These are phyloP conservation scores for Thunnus thynnus DNA, from an alignment of 2,113 vertebrate species.

Conservation along the genomic window DNA sequence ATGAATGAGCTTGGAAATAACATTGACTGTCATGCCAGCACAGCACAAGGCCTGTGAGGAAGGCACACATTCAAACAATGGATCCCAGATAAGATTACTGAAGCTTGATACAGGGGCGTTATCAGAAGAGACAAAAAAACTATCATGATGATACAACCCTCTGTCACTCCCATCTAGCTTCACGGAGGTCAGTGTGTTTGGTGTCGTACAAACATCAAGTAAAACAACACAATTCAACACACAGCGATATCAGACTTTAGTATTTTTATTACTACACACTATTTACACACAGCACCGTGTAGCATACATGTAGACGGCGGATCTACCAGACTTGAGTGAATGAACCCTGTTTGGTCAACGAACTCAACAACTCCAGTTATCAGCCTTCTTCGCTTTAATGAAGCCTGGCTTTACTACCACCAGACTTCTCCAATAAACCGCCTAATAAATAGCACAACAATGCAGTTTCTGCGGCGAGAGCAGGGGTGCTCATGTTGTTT, in stretches of 20 bases:
- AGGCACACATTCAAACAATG: slow-evolving; percentile 50
- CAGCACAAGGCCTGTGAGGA: slow-evolving; percentile 37
- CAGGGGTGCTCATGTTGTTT: slow-evolving; percentile 46
- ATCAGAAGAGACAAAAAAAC: slow-evolving; percentile 29
- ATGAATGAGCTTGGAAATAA: slow-evolving; percentile 55
- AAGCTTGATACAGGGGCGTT: slow-evolving; percentile 36
- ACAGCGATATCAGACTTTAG: not conserved
- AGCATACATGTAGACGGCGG: not conserved
- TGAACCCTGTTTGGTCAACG: slow-evolving; percentile 37
- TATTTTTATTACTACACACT: slow-evolving; percentile 6
- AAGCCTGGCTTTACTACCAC: slow-evolving; percentile 57
- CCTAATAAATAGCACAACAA: slow-evolving; percentile 63
- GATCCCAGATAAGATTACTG: slow-evolving; percentile 53
- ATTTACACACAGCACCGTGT: not conserved
- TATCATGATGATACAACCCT: not conserved
- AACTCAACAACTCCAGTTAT: slow-evolving; percentile 21
- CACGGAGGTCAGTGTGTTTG: not conserved
- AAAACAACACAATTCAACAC: not conserved
- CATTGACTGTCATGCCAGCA: slow-evolving; percentile 30
- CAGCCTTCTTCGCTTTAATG: slow-evolving; percentile 62
- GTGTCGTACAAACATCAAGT: not conserved
- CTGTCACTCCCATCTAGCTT: not conserved
- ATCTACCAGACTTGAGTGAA: slow-evolving; percentile 37
- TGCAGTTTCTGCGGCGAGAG: slow-evolving; percentile 48
- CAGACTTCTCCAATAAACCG: slow-evolving; percentile 65